These are phyloP conservation scores for Musca vetustissima DNA, from an alignment of 1,140 invertebrate genomes.

Conservation along the genomic window DNA sequence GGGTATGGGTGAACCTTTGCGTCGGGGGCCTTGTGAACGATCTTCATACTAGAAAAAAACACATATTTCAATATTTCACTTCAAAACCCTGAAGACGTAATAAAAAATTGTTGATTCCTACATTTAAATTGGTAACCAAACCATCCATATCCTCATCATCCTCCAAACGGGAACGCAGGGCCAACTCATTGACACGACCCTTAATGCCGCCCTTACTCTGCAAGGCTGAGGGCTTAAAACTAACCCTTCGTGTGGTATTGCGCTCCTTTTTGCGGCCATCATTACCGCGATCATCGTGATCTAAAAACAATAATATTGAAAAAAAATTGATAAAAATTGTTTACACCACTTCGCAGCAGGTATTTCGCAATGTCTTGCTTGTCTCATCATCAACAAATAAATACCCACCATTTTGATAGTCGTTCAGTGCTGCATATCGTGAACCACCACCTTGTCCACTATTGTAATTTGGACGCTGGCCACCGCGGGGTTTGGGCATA, in stretches of 20 bases:
- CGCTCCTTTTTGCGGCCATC: conserved; percentile 16
- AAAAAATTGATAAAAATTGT: background rate
- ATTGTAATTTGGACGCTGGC: conserved; percentile 31
- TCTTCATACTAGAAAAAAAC: conserved; percentile 36
- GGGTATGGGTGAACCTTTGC: conserved; percentile 34
- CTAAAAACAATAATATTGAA: conserved; percentile 1
- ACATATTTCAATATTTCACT: no score
- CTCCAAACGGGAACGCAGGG: conserved; percentile 39
- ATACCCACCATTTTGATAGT: conserved; percentile 32
- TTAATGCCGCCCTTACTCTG: conserved; percentile 40
- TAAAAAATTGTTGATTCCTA: background rate
- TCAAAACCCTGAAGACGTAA: background rate
- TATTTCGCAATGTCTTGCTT: background rate
- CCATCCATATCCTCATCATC: conserved; percentile 48
- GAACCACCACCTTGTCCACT: conserved; percentile 31
- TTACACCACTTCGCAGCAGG: background rate
- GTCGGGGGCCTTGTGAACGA: conserved; percentile 35
- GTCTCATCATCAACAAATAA: no score
- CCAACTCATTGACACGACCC: conserved; percentile 39
- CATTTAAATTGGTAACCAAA: conserved; percentile 8
- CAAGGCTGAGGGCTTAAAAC: conserved; percentile 44
- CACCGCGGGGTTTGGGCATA: conserved; percentile 48
- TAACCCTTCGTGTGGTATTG: conserved; percentile 43
- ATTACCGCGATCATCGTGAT: conserved; percentile 26
- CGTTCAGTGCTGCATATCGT: conserved; percentile 42